Evolutionary conservation across 30 jellyfish, hydroid and myxozoan species (phyloP).

Genomic region (Sanderia malayensis): DNA sequence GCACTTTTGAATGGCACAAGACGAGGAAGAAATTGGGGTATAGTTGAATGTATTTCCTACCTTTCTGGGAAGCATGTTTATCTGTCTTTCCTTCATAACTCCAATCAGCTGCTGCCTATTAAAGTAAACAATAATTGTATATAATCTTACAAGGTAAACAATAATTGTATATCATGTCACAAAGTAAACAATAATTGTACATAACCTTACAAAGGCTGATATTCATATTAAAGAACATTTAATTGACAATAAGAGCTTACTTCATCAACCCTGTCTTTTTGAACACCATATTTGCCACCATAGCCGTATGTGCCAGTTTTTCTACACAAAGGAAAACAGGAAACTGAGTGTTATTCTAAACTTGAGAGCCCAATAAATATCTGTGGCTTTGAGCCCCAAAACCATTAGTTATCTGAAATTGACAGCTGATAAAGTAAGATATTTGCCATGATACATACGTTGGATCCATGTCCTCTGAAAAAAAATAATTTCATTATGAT

Average conservation of each 20-base stretch:
- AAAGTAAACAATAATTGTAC: not conserved
- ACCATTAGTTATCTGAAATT: not conserved
- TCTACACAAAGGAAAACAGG: constrained; percentile 38
- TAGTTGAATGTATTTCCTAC: constrained; percentile 13
- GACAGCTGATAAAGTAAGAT: not conserved
- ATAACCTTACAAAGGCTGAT: not conserved
- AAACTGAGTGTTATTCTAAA: not conserved
- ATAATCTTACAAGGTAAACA: not conserved
- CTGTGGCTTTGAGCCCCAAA: not conserved
- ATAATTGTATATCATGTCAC: not conserved
- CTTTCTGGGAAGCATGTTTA: constrained; percentile 72
- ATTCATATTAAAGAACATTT: not conserved
- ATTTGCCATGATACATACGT: constrained; percentile 56
- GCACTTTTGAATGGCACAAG: no score
- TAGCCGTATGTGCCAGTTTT: constrained; percentile 96
- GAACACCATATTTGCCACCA: constrained; percentile 83
- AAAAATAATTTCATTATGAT: no score
- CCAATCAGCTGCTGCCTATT: constrained; percentile 86
- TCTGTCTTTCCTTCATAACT: constrained; percentile 84
- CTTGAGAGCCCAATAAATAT: no score
- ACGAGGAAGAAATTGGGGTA: no score
- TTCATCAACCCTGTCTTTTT: constrained; percentile 54
- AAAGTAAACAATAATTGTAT: not conserved
- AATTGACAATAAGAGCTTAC: constrained; percentile 17
- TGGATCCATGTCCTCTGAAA: constrained; percentile 84